Base-by-base conservation (phyloP, 2,797 vertebrate genomes). In the Anguilla obscura region DNA sequence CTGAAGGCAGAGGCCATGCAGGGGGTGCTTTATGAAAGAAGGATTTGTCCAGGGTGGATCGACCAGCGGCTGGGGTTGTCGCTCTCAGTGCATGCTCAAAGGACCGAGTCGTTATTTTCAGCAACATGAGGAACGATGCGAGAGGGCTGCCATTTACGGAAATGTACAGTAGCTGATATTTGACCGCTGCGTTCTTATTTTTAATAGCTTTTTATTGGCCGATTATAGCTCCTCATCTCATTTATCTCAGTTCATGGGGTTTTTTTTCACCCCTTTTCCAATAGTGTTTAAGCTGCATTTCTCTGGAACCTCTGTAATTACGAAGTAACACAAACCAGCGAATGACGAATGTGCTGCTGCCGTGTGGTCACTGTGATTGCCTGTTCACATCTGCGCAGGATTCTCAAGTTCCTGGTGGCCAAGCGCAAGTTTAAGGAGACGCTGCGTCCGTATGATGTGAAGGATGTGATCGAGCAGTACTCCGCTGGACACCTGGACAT, bases 381-480 rank as follows among this genome's bases (percentile, higher is more conserved):
- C 45, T 85, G 27, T 14, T 63, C 82, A 12, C 86, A 1, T 76
- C 1, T 27, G 33, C 87, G 63, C 89, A 99, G 98, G 94, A 99
- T 98, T 91, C 94, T 99, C n/a, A 99, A 99, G 94, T 99, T 99
- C 93, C 95, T 99, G 84, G 98, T 99, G 92, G 98, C 98, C 90
- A 99, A 99, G 95, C 97, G 98, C 91, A 99, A 99, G 93, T 99
- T 99, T 93, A 99, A 99, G 94, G 98, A 99, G 95, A 99, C 97
- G 0, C 90, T 99, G 91, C 96, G 98, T 76, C 98, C 98, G 0
- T 99, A 99, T 0, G 98, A 99, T 0, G 98, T 99, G 87, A 99
- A 99, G 94, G 98, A 99, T 0, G 98, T 99, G 90, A 99, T 99
- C 0, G 98, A 99, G 94, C 98, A 99, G 94, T 99, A 99, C 93